Base-by-base conservation (phyloP, 2,888 invertebrate species). In the Andrena marginata region DNA sequence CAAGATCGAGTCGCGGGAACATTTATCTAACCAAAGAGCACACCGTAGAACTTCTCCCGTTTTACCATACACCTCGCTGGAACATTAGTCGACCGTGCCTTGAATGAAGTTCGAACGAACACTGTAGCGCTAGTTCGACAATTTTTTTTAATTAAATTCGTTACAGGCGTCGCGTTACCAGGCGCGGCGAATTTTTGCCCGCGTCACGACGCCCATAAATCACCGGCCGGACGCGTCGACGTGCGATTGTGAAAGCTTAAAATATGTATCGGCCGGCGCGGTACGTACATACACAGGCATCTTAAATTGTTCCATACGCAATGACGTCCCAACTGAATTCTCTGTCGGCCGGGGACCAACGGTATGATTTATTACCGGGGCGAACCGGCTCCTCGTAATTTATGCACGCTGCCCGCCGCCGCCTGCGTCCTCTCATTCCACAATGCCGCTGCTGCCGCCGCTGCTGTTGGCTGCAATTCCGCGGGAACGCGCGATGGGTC, bases 341-440 rank as follows among this genome's bases (percentile, higher is more conserved):
- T 73, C 80, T 84, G 85, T 84, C 81, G 81, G 49, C 67, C 56
- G 49, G 60, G 48, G 26, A 54, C 68, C 68, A 35, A 54, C 16
- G 77, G 49, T 64, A 86, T 88, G 88, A 88, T 88, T 88, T 86
- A 88, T 88, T 85, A 74, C 81, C 75, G 51, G 60, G 60, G 60
- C 81, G 71, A 60, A 81, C 80, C 67, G 77, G 78, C 74, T 83
- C 42, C 82, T 72, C 74, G 85, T 88, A 88, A 88, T 86, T 88
- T 88, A 88, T 88, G 88, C 85, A 85, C 78, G 64, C 70, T 68
- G 68, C 51, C 82, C 82, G 20, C 29, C 68, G 35, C 49, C 49
- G 69, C 51, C 62, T 62, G 48, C 69, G 67, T 73, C 71, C 80
- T 29, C 70, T 70, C 77, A 54, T 76, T 59, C 60, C 81, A 26